A percentile compares a stretch with the other conserved stretches of the same genome.
These are phyloP conservation scores for Erpobdella octoculata DNA, from an alignment of 2,888 invertebrate species.

Conservation along the genomic window DNA sequence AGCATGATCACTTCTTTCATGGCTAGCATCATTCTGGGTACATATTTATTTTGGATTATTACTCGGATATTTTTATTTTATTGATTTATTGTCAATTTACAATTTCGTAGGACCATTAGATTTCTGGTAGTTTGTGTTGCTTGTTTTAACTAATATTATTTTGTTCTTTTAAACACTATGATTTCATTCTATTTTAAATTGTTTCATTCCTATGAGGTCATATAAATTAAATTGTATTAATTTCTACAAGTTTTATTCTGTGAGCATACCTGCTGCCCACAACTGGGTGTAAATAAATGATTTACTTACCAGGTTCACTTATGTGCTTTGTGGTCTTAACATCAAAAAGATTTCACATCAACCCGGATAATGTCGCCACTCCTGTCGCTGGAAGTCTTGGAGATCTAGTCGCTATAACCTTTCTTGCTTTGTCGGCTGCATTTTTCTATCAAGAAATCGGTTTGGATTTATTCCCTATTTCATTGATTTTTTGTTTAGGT, in stretches of 20 bases:
- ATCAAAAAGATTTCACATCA: conserved; percentile 69
- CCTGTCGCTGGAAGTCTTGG: conserved; percentile 85
- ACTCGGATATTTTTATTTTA: too few species aligned
- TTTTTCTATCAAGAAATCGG: neutral
- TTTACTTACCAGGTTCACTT: conserved; percentile 53
- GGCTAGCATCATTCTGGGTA: conserved; percentile 75
- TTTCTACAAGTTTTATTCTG: neutral
- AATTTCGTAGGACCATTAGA: too few species aligned
- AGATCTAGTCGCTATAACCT: conserved; percentile 75
- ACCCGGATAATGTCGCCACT: conserved; percentile 87
- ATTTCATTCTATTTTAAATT: too few species aligned
- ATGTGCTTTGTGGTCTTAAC: conserved; percentile 77
- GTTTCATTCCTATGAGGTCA: too few species aligned
- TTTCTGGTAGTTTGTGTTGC: too few species aligned
- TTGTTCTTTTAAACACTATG: too few species aligned
- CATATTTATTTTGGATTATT: conserved; percentile 30
- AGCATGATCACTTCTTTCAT: conserved; percentile 78
- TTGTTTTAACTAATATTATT: too few species aligned
- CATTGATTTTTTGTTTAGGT: too few species aligned
- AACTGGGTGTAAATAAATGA: too few species aligned
- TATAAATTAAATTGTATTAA: neutral
- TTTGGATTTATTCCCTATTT: too few species aligned
- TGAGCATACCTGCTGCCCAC: too few species aligned
- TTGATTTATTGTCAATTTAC: too few species aligned
- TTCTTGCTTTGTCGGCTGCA: conserved; percentile 65